Evolutionary conservation across 2,113 vertebrate species (phyloP), one percentile per base, ranked within the genome.

Genomic region (Martes martes): DNA sequence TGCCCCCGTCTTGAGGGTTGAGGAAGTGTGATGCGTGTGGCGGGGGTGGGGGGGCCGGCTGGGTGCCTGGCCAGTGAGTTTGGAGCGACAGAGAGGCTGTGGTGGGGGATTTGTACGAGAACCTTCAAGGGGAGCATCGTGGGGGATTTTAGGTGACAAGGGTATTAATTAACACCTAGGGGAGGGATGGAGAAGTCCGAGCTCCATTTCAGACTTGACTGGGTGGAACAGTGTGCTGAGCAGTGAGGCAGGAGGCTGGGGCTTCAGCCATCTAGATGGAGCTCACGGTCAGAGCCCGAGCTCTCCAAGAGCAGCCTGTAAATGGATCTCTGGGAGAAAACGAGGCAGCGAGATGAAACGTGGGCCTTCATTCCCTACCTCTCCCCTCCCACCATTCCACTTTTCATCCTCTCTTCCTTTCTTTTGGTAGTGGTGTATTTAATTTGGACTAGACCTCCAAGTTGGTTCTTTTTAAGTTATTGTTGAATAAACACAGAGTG

Each of bases 401-500:
- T 36, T 23, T 45, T 2, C 16, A 63, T 59, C 55, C 39, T 59
- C 28, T 57, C n/a, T 74, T 57, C 15, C 39, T 69, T 74, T 87
- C 52, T 80, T 95, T 61, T 88, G 47, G 21, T 61, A 73, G 71
- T 84, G 63, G 7, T 74, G 18, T 81, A 61, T 84, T 95, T 73
- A 59, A 80, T 94, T 94, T 93, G 76, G 33, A 71, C 82, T 57
- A 89, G 74, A 26, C 55, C 67, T 83, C 52, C 26, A 71, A 50
- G 26, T 61, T 55, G 33, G 57, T 85, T 95, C 59, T 90, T 76
- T 82, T 24, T 69, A 86, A 92, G 52, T 94, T 89, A 79, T 69
- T 92, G 21, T 71, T 94, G 90, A 94, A 55, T 89, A 97, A 89
- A 87, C 39, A 69, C 33, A 76, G 74, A 92, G 90, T 83, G 71